Evolutionary conservation across 2,888 invertebrate species (phyloP).

Genomic region (Chydorus sphaericus): DNA sequence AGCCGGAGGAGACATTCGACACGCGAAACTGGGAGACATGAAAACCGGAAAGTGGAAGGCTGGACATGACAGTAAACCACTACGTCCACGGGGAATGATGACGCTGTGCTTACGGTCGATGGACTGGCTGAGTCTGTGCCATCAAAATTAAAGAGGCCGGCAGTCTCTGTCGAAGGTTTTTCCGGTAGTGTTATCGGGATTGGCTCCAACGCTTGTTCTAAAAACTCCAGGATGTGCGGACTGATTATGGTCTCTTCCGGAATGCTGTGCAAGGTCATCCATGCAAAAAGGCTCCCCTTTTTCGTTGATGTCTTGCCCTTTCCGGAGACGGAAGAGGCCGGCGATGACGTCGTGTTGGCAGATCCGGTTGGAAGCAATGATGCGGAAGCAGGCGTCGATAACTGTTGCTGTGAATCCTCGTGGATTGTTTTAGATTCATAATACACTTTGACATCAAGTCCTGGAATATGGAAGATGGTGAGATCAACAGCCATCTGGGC

Average conservation of each 20-base stretch:
- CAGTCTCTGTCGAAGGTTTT: slow-evolving; percentile 19
- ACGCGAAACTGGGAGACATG: slow-evolving; percentile 83
- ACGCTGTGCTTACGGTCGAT: slow-evolving; percentile 37
- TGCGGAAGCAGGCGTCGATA: too few species aligned
- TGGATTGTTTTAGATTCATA: slow-evolving; percentile 6
- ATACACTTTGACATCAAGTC: slow-evolving; percentile 66
- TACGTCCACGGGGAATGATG: slow-evolving; percentile 95
- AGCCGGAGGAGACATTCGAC: slow-evolving; percentile 91
- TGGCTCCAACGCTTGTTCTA: slow-evolving; percentile 92
- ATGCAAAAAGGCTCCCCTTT: slow-evolving; percentile 79
- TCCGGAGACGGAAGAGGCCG: background rate
- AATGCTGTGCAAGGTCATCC: slow-evolving; percentile 92
- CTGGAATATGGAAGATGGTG: slow-evolving; percentile 81
- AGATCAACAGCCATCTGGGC: slow-evolving; percentile 33
- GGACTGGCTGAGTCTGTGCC: slow-evolving; percentile 18
- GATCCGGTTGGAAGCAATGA: too few species aligned
- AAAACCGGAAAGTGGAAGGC: slow-evolving; percentile 89
- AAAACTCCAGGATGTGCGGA: slow-evolving; percentile 88
- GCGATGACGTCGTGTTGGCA: background rate
- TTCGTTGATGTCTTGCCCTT: slow-evolving; percentile 36
- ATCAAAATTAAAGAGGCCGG: slow-evolving; percentile 10
- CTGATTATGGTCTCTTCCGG: slow-evolving; percentile 96
- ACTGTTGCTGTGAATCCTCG: slow-evolving; percentile 1
- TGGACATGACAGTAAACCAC: slow-evolving; percentile 98
- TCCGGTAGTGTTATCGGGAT: slow-evolving; percentile 46